Evolutionary conservation across 2,113 vertebrate genomes (phyloP).

Genomic region (Siniperca chuatsi): DNA sequence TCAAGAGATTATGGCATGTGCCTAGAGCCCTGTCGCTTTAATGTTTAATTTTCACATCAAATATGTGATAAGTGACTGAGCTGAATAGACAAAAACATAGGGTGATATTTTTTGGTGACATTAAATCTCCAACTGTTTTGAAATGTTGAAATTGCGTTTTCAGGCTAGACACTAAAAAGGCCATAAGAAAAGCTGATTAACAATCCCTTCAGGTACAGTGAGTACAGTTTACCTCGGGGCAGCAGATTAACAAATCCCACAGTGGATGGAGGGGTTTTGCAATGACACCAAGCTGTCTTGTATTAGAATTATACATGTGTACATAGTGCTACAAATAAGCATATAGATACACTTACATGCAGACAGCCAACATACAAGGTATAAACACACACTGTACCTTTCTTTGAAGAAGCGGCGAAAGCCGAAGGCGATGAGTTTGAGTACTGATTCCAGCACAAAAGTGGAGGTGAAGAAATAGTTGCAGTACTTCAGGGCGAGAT

Average conservation of each 20-base stretch:
- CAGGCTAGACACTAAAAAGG: neutral
- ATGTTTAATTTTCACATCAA: slow-evolving; percentile 13
- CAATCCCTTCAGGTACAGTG: neutral
- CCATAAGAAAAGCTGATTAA: slow-evolving; percentile 19
- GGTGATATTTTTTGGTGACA: neutral
- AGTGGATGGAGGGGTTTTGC: neutral
- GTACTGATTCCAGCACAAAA: slow-evolving; percentile 95
- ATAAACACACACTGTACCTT: slow-evolving; percentile 82
- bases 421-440: slow-evolving; percentile 96
- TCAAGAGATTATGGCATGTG: slow-evolving; percentile 48
- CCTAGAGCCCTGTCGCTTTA: neutral
- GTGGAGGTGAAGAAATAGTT: slow-evolving; percentile 99
- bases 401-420: slow-evolving; percentile 98
- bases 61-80: slow-evolving; percentile 25
- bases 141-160: neutral
- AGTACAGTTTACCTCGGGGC: neutral
- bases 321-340: slow-evolving; percentile 2
- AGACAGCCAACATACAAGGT: neutral
- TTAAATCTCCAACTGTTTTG: neutral
- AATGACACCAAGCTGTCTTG: neutral
- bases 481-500: slow-evolving; percentile 97
- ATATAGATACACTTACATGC: slow-evolving; percentile 7
- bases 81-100: slow-evolving; percentile 15
- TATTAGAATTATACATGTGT: neutral
- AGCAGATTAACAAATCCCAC: slow-evolving; percentile 19